Conservation (phyloP, 2,113 vertebrate genomes). For the Brienomyrus brachyistius region DNA sequence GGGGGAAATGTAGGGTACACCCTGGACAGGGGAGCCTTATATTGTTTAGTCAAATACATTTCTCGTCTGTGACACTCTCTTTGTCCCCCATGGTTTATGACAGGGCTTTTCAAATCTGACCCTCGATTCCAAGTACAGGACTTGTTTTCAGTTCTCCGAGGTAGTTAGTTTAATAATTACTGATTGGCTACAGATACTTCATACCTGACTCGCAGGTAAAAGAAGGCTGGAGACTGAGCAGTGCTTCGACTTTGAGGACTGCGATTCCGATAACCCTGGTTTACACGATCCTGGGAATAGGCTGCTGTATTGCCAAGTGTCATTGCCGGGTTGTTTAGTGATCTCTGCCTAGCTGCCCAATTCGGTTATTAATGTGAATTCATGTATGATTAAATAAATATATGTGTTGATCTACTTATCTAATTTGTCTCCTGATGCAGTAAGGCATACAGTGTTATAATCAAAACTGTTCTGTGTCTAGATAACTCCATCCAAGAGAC, state of each 20-base stretch:
- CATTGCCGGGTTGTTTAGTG: background rate
- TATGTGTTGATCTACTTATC: background rate
- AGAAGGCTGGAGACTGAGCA: too few relatives aligned
- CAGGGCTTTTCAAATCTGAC: too few relatives aligned
- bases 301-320: background rate
- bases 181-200: too few relatives aligned
- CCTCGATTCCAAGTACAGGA: too few relatives aligned
- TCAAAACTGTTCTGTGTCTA: background rate
- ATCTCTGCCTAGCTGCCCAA: background rate
- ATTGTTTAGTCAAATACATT: background rate
- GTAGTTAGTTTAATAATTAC: too few relatives aligned
- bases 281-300: background rate
- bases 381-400: background rate
- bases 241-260: too few relatives aligned
- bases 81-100: background rate
- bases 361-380: background rate
- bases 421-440: background rate
- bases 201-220: too few relatives aligned
- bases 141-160: too few relatives aligned
- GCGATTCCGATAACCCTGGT: too few relatives aligned
- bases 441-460: background rate
- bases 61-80: background rate
- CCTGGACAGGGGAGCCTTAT: background rate
- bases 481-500: slow-evolving; percentile 30
- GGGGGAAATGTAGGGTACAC: background rate